Conservation (phyloP, 2,888 invertebrate genomes). For the Sminthurides aquaticus region DNA sequence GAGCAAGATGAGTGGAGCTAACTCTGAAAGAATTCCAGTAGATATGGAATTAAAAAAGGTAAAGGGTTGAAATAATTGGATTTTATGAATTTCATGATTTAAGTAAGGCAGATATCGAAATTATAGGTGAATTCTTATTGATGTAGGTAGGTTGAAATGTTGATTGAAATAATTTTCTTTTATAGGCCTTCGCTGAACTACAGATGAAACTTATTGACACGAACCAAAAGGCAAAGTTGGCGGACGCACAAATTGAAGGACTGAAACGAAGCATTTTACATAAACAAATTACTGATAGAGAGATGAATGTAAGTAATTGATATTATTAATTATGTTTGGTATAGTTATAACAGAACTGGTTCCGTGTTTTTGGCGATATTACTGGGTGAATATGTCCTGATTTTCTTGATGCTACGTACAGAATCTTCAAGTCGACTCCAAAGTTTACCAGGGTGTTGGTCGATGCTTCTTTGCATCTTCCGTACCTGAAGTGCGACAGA, state of each 20-base stretch:
- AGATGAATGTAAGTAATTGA: slow-evolving; percentile 47
- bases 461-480: slow-evolving; percentile 73
- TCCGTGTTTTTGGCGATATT: not conserved
- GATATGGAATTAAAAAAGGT: slow-evolving; percentile 40
- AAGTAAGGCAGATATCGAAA: too few species aligned
- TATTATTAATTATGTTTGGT: too few species aligned
- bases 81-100: too few species aligned
- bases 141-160: too few species aligned
- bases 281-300: slow-evolving; percentile 63
- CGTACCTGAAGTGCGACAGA: slow-evolving; percentile 57
- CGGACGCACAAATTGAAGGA: slow-evolving; percentile 68
- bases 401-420: too few species aligned
- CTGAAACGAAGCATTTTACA: slow-evolving; percentile 61
- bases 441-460: slow-evolving; percentile 72
- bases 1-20: slow-evolving; percentile 14
- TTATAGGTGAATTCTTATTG: too few species aligned
- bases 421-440: slow-evolving; percentile 58
- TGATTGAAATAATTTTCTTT: slow-evolving; percentile 25
- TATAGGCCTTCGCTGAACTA: slow-evolving; percentile 67
- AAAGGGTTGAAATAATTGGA: not conserved
- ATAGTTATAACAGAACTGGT: not conserved
- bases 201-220: slow-evolving; percentile 75
- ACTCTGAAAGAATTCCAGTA: slow-evolving; percentile 22
- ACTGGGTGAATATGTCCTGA: not conserved
- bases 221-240: slow-evolving; percentile 66